Base-by-base conservation (phyloP, 2,888 invertebrate species). In the Notodonta dromedarius region DNA sequence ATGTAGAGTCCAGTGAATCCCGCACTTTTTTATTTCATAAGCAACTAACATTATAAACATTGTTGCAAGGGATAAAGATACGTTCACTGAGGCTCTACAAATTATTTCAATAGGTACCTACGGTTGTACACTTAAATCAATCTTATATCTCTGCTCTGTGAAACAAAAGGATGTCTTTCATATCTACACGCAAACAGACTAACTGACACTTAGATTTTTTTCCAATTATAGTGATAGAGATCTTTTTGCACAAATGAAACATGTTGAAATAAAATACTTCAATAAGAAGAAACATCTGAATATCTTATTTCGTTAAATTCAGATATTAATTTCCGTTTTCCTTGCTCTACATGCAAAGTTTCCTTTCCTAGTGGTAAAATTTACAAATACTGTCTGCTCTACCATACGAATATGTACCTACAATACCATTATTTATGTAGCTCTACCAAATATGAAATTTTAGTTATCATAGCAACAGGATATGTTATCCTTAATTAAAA, bases 191-290 rank as follows among this genome's bases (percentile, higher is more conserved):
- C 13, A 7, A 7, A 44, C 44, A 44, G 44, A 35, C 35, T 78
- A 79, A 84, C 84, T 80, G 80, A 24, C 24, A 24, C 24, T 24
- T 87, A 81, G 83, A 82, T 83, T 80, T 87, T 88, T 88, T 89
- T 90, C 87, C 87, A 91, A 91, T 90, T 90, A 90, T 82, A 77
- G 68, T 79, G 90, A 90, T 91, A 82, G 67, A 62, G 76, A 91
- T 90, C 90, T 48, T n/a, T 48, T 48, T 7, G 4, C 35, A 35
- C 4, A 35, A 35, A 35, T 35, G 35, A 35, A 35, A 35, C 35
- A 7, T 35, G 24, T 24, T 24, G 1, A 7, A 35, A 7, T 35
- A 35, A 35, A 35, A 3, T 3, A 35, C 35, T 35, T 35, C 4
- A 35, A 3, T 35, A 35, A 35, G 4, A 35, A 35, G 6, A 4